phyloP scores from a whole-genome alignment of 1,140 invertebrate species.

The Megathymus violae region DNA sequence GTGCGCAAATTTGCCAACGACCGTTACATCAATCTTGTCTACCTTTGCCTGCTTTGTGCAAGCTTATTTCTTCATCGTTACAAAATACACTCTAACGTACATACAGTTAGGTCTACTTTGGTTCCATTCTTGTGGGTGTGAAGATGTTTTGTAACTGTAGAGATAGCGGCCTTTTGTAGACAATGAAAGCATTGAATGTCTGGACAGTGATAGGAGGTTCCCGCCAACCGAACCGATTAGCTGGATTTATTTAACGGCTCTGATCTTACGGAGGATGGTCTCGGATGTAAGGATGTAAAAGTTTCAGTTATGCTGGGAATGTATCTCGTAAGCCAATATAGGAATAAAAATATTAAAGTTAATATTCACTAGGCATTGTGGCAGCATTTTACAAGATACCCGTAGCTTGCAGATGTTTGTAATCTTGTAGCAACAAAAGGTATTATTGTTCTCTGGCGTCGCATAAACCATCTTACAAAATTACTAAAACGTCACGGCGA shows the following conservation, averaged over 20 bases:
- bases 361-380: no score
- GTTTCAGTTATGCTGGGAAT: constrained; percentile 21
- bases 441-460: no score
- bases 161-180: constrained; percentile 51
- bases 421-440: no score
- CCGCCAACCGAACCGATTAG: constrained; percentile 61
- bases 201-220: constrained; percentile 66
- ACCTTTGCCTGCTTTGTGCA: constrained; percentile 59
- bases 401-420: no score
- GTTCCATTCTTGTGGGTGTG: constrained; percentile 24
- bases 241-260: constrained; percentile 74
- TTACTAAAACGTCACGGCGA: neutral
- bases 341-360: no score
- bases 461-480: no score
- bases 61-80: constrained; percentile 41
- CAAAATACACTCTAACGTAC: constrained; percentile 36
- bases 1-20: constrained; percentile 70
- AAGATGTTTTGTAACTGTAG: constrained; percentile 37
- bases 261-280: constrained; percentile 52
- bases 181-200: constrained; percentile 77
- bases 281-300: constrained; percentile 41
- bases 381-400: no score
- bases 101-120: constrained; percentile 39
- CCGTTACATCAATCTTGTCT: constrained; percentile 79
- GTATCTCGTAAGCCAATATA: no score